Evolutionary conservation across 92 coral and sea anemone genomes (phyloP), one percentile per base, ranked within the genome.

Genomic region (Epizoanthus scotinus): DNA sequence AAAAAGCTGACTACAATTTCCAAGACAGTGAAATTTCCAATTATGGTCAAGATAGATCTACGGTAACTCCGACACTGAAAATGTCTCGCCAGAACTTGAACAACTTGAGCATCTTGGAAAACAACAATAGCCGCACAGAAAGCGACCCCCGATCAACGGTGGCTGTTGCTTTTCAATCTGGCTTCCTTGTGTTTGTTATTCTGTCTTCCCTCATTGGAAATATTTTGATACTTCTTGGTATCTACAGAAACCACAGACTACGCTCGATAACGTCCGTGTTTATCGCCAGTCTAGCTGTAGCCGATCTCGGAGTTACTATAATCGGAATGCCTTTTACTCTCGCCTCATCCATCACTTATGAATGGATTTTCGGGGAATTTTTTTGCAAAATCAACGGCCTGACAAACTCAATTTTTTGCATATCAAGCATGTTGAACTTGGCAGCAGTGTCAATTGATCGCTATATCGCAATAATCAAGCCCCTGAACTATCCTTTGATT

Each of bases 401-500:
- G 87, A 73, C 91, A 19, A 92, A 92, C 75, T 90, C 94, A 5
- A 78, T 80, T 29, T 92, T 92, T 31, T 92, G 97, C 57, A 92
- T 92, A 44, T 91, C 97, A 29, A 90, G 94, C 24, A 92, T 92
- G 97, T 84, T 92, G 27, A 90, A 93, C 5, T 62, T 92, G 55
- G 92, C 97, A 5, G 94, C 97, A 9, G 97, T 92, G n/a, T 92
- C 97, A 17, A 79, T 90, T 13, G 97, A 92, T 73, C 77, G 97
- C 65, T 92, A 92, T 81, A 77, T 90, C 27, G 97, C 97, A 5
- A 92, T 92, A 20, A 90, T 90, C 62, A 92, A 90, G 72, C 97
- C 97, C 53, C 79, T 92, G 19, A 81, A 87, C 31, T 92, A 92
- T 55, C 89, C 89, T 2, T 82, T 90, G 10, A 87, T 92, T 13